These are phyloP conservation scores for Notocelia uddmanniana DNA, from an alignment of 2,888 invertebrate genomes.

Conservation along the genomic window DNA sequence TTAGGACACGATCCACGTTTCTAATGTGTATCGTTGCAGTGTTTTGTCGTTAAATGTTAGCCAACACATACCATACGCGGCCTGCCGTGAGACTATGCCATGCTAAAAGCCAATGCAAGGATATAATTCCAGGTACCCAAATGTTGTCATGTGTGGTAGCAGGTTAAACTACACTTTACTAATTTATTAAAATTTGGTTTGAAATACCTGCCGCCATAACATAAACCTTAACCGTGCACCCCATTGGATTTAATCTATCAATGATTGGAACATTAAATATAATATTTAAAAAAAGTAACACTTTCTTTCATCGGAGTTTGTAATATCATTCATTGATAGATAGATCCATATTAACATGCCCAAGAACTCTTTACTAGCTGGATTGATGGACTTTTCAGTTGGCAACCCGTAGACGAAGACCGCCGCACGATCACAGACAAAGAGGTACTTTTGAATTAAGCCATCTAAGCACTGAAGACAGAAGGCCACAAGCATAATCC, in stretches of 20 bases:
- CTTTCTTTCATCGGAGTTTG: slow-evolving; percentile 18
- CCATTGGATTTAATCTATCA: slow-evolving; percentile 64
- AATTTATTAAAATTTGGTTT: slow-evolving; percentile 38
- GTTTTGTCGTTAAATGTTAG: slow-evolving; percentile 48
- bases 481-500: slow-evolving; percentile 57
- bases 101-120: slow-evolving; percentile 55
- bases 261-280: slow-evolving; percentile 53
- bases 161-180: slow-evolving; percentile 56
- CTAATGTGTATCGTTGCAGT: slow-evolving; percentile 2
- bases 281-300: slow-evolving; percentile 33
- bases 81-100: slow-evolving; percentile 47
- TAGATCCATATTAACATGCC: slow-evolving; percentile 56
- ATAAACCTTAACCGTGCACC: slow-evolving; percentile 59
- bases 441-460: slow-evolving; percentile 83
- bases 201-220: slow-evolving; percentile 61
- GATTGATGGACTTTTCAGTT: slow-evolving; percentile 85
- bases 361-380: slow-evolving; percentile 74
- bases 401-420: slow-evolving; percentile 69
- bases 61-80: slow-evolving; percentile 56
- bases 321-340: slow-evolving; percentile 56
- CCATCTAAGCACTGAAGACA: slow-evolving; percentile 51
- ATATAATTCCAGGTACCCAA: slow-evolving; percentile 82
- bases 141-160: slow-evolving; percentile 66
- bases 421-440: slow-evolving; percentile 57
- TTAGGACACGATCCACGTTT: slow-evolving; percentile 21